A percentile compares a stretch with the other conserved stretches of the same genome.
Conservation (phyloP, 35 echinoderm and acorn worm species). For the Anneissia japonica region DNA sequence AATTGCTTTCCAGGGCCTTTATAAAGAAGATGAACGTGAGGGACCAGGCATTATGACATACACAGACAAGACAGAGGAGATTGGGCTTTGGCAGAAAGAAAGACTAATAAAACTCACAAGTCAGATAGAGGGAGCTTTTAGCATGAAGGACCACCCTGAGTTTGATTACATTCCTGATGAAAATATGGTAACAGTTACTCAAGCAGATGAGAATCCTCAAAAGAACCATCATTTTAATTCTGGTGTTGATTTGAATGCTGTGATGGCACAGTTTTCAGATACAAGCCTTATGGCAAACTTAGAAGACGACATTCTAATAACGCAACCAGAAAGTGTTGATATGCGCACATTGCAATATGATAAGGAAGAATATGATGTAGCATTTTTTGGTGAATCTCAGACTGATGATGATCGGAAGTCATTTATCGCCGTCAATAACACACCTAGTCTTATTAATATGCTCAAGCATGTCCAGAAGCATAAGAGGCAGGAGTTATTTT, state of each 20-base stretch:
- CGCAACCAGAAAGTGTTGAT: conserved; percentile 67
- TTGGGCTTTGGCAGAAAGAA: conserved; percentile 85
- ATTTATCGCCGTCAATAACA: conserved; percentile 43
- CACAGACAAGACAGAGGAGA: conserved; percentile 56
- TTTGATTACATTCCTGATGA: conserved; percentile 67
- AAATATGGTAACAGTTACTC: conserved; percentile 12
- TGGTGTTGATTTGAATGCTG: background rate
- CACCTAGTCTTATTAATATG: conserved; percentile 67
- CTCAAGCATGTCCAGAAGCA: conserved; percentile 62
- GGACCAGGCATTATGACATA: conserved; percentile 80
- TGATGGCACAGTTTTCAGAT: background rate
- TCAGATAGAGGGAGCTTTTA: conserved; percentile 56
- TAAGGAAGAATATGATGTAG: conserved; percentile 67
- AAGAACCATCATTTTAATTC: background rate
- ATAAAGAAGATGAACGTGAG: conserved; percentile 78
- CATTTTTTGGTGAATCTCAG: conserved; percentile 57
- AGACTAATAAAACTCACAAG: conserved; percentile 67
- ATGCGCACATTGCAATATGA: conserved; percentile 71
- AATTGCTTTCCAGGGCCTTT: conserved; percentile 83
- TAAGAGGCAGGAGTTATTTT: conserved; percentile 43
- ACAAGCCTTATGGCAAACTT: background rate
- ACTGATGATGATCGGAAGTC: background rate
- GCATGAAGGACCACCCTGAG: conserved; percentile 56
- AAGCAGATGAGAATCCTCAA: background rate
- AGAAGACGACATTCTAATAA: background rate